Base-by-base conservation (phyloP, 2,888 invertebrate genomes). In the Pollenia labialis region DNA sequence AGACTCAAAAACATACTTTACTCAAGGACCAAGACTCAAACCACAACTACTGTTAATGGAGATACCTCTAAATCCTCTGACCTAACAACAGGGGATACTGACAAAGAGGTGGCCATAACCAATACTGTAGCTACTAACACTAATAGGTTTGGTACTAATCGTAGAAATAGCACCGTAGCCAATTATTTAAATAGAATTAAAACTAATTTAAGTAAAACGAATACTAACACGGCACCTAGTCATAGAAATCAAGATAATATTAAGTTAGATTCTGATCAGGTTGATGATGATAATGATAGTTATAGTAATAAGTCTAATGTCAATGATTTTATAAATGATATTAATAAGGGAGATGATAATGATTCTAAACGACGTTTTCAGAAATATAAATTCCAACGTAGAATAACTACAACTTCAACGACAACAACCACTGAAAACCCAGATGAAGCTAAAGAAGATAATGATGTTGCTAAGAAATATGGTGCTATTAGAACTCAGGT, bases 341-440 rank as follows among this genome's bases (percentile, higher is more conserved):
- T 76, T 80, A 81, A 81, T 84, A 85, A 88, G 85, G 89, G 81
- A 88, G 87, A 89, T 90, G 90, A 90, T 90, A 91, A 91, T 92
- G 92, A 92, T 92, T 91, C 91, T 91, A 92, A 91, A 91, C 92
- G 92, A 90, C 93, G 93, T 91, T 93, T 93, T 93, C 93, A 93
- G 93, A 93, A 91, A 91, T 91, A 90, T 90, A 91, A 92, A 89
- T 91, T 90, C 90, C 92, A 90, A 90, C 91, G 92, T 89, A 90
- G 91, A 89, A 89, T 90, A 89, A 85, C 88, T 87, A 85, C 88
- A 71, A 83, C 89, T 50, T 84, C 89, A 52, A 74, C 85, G 81
- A 56, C 87, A 16, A 82, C 74, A 66, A 85, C 87, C 58, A 77
- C 50, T 48, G 56, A 16, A 40, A 58, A 58, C n/a, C 69, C 77